A percentile compares a stretch with the other conserved stretches of the same genome.
phyloP scores from a whole-genome alignment of 2,797 vertebrate genomes.

The Hippocampus kuda region DNA sequence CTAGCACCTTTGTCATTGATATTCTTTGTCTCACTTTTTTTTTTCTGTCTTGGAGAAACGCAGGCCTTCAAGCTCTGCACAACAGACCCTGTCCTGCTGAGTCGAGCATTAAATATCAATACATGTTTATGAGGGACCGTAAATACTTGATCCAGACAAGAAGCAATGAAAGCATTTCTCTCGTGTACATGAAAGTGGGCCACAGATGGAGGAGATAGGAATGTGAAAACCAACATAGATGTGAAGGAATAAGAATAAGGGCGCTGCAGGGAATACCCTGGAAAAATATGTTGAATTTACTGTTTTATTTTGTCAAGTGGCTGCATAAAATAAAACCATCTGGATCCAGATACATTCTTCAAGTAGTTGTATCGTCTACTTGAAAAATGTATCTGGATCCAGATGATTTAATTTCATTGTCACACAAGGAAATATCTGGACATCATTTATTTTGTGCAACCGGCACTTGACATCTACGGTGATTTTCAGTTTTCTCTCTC shows the following conservation, averaged over 20 bases:
- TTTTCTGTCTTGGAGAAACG: slow-evolving; percentile 34
- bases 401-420: too few species aligned
- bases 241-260: slow-evolving; percentile 20
- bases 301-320: too few species aligned
- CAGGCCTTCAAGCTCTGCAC: slow-evolving; percentile 30
- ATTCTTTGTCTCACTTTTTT: slow-evolving; percentile 45
- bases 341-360: too few species aligned
- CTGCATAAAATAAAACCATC: too few species aligned
- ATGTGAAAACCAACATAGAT: slow-evolving; percentile 10
- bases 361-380: too few species aligned
- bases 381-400: too few species aligned
- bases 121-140: slow-evolving; percentile 56
- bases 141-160: slow-evolving; percentile 41
- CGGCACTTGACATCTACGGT: too few species aligned
- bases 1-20: slow-evolving; percentile 53
- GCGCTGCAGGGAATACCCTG: background rate
- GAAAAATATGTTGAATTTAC: too few species aligned
- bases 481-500: too few species aligned
- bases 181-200: slow-evolving; percentile 24
- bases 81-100: slow-evolving; percentile 45
- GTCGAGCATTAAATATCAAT: slow-evolving; percentile 66
- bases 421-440: too few species aligned
- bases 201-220: slow-evolving; percentile 10
- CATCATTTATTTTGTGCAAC: too few species aligned
- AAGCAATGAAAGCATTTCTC: slow-evolving; percentile 21